These are phyloP conservation scores for Acrobeloides nanus DNA, from an alignment of 2,888 invertebrate species.

Conservation along the genomic window DNA sequence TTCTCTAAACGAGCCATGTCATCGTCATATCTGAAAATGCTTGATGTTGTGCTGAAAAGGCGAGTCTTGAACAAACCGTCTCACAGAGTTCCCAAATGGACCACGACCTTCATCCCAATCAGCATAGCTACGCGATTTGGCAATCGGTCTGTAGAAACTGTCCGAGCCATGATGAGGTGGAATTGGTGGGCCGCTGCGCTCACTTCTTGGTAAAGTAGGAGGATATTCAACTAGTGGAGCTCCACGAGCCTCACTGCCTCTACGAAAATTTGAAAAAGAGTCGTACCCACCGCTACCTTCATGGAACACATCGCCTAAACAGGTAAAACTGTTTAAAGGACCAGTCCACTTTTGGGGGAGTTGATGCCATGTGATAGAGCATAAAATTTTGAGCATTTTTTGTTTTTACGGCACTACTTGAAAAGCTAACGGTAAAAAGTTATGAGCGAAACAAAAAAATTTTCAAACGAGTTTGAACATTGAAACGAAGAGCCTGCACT, in stretches of 20 bases:
- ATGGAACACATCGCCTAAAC: conserved; percentile 42
- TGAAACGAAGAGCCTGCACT: too few species aligned
- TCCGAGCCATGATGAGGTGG: conserved; percentile 23
- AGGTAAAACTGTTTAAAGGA: too few species aligned
- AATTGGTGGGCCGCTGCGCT: conserved; percentile 15
- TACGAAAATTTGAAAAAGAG: conserved; percentile 26
- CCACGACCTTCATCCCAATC: conserved; percentile 48
- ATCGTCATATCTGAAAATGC: conserved; percentile 31
- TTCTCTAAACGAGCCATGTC: conserved; percentile 59
- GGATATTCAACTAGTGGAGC: conserved; percentile 52
- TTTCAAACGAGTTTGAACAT: too few species aligned
- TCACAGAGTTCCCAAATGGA: conserved; percentile 19
- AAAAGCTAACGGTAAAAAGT: too few species aligned
- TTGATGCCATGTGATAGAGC: too few species aligned
- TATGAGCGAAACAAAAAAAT: too few species aligned
- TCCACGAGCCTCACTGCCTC: conserved; percentile 29
- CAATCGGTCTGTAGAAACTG: conserved; percentile 28
- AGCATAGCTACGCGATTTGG: conserved; percentile 48
- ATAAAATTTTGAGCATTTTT: too few species aligned
- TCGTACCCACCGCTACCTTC: conserved; percentile 20
- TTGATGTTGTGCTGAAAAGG: neutral
- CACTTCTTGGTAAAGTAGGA: conserved; percentile 42
- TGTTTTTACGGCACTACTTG: too few species aligned
- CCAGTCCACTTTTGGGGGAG: too few species aligned
- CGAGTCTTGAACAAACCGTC: conserved; percentile 14